Conservation (phyloP, 2,113 vertebrate genomes). For the Hoplias malabaricus region DNA sequence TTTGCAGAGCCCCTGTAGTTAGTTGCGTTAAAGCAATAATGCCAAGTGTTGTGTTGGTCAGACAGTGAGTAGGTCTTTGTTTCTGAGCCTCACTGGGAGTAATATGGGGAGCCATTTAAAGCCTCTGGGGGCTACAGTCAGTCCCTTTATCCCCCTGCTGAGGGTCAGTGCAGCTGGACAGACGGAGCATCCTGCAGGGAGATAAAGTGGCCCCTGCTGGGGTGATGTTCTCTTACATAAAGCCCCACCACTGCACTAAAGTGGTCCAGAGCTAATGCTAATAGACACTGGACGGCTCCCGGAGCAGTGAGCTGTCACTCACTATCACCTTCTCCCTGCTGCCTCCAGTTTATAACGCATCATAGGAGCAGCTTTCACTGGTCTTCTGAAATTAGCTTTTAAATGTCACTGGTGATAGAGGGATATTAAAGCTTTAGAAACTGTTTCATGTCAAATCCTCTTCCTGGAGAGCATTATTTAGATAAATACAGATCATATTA, state of each 20-base stretch:
- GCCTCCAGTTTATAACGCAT: slow-evolving; percentile 7
- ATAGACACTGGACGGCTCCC: slow-evolving; percentile 14
- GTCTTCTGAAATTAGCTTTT: slow-evolving; percentile 17
- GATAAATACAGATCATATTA: neutral
- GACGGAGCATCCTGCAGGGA: slow-evolving; percentile 27
- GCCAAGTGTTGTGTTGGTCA: slow-evolving; percentile 31
- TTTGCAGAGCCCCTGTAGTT: slow-evolving; percentile 9
- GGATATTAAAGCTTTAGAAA: neutral
- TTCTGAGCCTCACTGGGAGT: slow-evolving; percentile 31
- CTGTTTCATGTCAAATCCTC: slow-evolving; percentile 24
- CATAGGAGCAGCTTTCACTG: slow-evolving; percentile 5
- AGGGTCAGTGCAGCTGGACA: slow-evolving; percentile 27
- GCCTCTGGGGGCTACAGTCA: neutral
- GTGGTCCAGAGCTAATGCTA: slow-evolving; percentile 5
- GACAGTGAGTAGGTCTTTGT: slow-evolving; percentile 1
- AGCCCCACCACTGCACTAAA: neutral
- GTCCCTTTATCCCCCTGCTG: slow-evolving; percentile 5
- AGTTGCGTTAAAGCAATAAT: slow-evolving; percentile 17
- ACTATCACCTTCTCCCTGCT: neutral
- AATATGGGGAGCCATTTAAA: slow-evolving; percentile 12
- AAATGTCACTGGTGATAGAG: slow-evolving; percentile 20
- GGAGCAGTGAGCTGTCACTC: slow-evolving; percentile 33
- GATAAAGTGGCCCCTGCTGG: slow-evolving; percentile 17
- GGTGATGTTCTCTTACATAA: slow-evolving; percentile 27
- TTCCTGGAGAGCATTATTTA: slow-evolving; percentile 5